Base-by-base conservation (phyloP, 2,113 vertebrate genomes). In the Climacteris rufus region DNA sequence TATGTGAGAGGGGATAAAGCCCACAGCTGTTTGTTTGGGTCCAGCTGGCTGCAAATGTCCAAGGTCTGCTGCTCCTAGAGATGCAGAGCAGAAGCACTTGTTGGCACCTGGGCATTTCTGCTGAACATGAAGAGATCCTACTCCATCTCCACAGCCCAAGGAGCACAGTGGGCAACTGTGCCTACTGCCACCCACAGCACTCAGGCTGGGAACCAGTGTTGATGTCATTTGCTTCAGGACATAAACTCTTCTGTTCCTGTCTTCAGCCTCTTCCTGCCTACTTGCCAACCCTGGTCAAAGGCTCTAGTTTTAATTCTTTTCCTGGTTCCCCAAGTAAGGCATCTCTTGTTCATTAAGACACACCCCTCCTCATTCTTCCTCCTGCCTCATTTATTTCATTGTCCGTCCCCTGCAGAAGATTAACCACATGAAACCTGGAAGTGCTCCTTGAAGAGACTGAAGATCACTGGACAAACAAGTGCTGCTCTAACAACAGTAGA, bases 91-190 rank as follows among this genome's bases (percentile, higher is more conserved):
- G 65, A 84, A 93, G 21, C 13, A 15, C 15, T 56, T 75, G 7
- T 37, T 90, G 70, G 33, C 27, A 87, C 14, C 47, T 39, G 35
- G 30, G 39, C 42, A 28, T 24, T 42, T 50, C 24, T 49, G 45
- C 52, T 50, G 80, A 64, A 42, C 1, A 1, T 24, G 54, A 76
- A 42, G 31, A 65, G 30, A 63, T 15, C 22, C 25, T 54, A 80
- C 13, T 6, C 6, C 18, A 40, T 16, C 21, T 31, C 17, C 0
- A 0, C 14, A 56, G 28, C 31, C 39, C 27, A 44, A 70, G 23
- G 33, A 78, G 30, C 31, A 74, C 3, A 1, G 31, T 54, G 75
- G 74, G 25, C 65, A 82, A 23, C 37, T 68, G 16, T 49, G 37
- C 33, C 21, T 40, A 4, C 53, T 72, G 64, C 37, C 22, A 83